These are phyloP conservation scores for Ptilodon capucinus DNA, from an alignment of 2,888 invertebrate genomes.

Conservation along the genomic window DNA sequence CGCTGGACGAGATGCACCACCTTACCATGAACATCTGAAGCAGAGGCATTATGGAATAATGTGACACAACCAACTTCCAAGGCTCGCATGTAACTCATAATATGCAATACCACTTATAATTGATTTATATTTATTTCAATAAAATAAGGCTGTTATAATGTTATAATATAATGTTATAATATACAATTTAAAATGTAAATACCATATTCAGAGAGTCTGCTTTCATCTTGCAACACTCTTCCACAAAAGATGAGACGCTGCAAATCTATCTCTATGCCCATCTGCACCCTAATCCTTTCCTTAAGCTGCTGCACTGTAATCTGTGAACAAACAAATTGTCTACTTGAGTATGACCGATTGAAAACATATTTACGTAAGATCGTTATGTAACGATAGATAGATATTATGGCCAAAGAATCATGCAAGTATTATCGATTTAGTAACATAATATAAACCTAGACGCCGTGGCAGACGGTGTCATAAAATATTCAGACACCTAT, in stretches of 20 bases:
- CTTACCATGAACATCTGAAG: conserved; percentile 92
- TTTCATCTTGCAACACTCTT: conserved; percentile 94
- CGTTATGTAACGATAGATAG: too few relatives aligned
- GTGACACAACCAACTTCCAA: background rate
- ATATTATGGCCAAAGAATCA: too few relatives aligned
- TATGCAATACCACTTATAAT: too few relatives aligned
- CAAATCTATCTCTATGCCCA: conserved; percentile 90
- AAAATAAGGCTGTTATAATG: too few relatives aligned
- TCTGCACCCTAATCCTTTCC: conserved; percentile 88
- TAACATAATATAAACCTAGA: too few relatives aligned
- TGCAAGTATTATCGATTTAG: too few relatives aligned
- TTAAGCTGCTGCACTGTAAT: conserved; percentile 92
- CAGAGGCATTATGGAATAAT: background rate
- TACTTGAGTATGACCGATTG: background rate
- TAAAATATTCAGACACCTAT: too few relatives aligned
- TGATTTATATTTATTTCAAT: too few relatives aligned
- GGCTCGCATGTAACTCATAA: background rate
- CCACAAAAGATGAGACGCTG: conserved; percentile 97
- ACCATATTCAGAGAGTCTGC: conserved; percentile 92
- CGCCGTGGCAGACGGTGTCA: too few relatives aligned
- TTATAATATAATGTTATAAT: too few relatives aligned
- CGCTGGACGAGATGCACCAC: conserved; percentile 96
- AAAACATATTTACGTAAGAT: too few relatives aligned
- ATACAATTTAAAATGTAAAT: background rate
- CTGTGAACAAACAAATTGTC: conserved; percentile 65